Percentiles rank a stretch among this genome's conserved stretches.
Evolutionary conservation across 2,888 invertebrate species (phyloP).

Genomic region (Chalcis sispes): DNA sequence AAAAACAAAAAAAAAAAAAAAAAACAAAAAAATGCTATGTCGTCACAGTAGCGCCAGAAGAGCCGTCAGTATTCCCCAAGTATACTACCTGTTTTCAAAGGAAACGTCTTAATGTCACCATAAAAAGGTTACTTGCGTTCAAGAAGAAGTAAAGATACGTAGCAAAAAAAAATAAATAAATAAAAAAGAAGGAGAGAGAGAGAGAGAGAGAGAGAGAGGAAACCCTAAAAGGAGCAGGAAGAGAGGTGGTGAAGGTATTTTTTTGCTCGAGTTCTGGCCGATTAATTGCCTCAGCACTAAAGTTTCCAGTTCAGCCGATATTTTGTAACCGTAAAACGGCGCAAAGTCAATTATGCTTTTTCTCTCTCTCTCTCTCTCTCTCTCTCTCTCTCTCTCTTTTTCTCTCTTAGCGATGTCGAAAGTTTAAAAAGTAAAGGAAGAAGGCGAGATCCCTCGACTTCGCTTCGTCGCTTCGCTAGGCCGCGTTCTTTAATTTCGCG

Average conservation of each 20-base stretch:
- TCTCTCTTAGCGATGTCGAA: neutral
- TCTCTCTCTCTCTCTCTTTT: neutral
- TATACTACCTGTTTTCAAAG: too few relatives aligned
- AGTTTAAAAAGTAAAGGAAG: too few relatives aligned
- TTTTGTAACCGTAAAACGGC: conserved; percentile 48
- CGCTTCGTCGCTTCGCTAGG: neutral
- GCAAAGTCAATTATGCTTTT: conserved; percentile 34
- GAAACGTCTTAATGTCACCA: too few relatives aligned
- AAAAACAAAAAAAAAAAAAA: too few relatives aligned
- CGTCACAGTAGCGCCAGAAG: too few relatives aligned
- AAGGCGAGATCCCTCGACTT: neutral
- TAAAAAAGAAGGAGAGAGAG: neutral
- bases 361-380: neutral
- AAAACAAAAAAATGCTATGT: neutral
- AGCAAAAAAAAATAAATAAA: neutral
- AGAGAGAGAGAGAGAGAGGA: neutral
- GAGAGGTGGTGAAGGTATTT: neutral
- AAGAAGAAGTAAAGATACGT: too few relatives aligned
- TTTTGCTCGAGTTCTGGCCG: conserved; percentile 9
- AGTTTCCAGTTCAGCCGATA: conserved; percentile 17
- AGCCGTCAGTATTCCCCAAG: too few relatives aligned
- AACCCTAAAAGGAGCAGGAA: too few relatives aligned
- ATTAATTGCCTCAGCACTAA: conserved; percentile 39
- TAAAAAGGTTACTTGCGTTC: too few relatives aligned
- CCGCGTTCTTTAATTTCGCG: neutral